A percentile compares a stretch with the other conserved stretches of the same genome.
These are phyloP conservation scores for Bemisia tabaci DNA, from an alignment of 1,140 invertebrate genomes.

Conservation along the genomic window DNA sequence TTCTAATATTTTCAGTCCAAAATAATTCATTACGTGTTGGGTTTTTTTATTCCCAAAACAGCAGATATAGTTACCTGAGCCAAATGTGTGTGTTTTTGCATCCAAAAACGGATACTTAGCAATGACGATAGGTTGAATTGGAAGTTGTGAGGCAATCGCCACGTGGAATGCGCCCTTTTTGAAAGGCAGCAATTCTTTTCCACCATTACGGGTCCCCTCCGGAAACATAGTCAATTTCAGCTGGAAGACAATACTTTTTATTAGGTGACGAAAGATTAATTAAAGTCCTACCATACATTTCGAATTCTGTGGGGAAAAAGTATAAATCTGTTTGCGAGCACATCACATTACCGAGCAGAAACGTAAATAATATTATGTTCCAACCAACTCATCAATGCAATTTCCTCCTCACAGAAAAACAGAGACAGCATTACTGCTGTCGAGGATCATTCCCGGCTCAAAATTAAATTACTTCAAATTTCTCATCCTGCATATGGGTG, in stretches of 20 bases:
- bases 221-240: conserved; percentile 60
- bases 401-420: no score
- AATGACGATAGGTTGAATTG: conserved; percentile 79
- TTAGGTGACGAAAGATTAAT: conserved; percentile 6
- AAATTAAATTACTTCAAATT: no score
- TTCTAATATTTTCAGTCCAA: no score
- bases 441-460: no score
- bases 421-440: no score
- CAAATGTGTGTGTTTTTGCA: conserved; percentile 52
- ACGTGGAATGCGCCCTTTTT: conserved; percentile 93
- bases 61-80: conserved; percentile 49
- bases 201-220: conserved; percentile 56
- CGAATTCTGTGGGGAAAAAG: conserved; percentile 2
- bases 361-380: no score
- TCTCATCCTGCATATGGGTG: no score
- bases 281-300: conserved; percentile 1
- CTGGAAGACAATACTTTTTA: conserved; percentile 32
- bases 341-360: no score
- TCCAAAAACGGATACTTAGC: conserved; percentile 76
- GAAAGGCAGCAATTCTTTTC: conserved; percentile 53
- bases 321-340: not conserved
- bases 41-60: conserved; percentile 20
- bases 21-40: no score
- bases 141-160: conserved; percentile 64
- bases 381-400: no score